phyloP scores from a whole-genome alignment of 2,888 invertebrate genomes.

The Elgonia sp. region DNA sequence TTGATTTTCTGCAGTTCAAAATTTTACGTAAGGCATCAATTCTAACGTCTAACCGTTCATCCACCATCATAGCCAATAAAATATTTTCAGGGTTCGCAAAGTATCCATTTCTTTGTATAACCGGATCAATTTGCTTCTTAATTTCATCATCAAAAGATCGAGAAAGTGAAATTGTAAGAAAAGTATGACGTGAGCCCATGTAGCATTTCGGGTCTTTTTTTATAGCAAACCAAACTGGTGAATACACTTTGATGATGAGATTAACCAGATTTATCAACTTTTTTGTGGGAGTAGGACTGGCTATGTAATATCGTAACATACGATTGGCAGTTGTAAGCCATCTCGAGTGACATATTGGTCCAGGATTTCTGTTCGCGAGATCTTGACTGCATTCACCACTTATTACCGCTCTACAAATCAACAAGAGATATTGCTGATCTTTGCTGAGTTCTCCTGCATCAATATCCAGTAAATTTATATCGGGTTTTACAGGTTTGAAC shows the following conservation, averaged over 20 bases:
- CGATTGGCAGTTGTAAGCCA: constrained; percentile 43
- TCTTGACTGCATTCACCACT: not conserved
- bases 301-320: constrained; percentile 21
- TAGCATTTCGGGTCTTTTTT: constrained; percentile 51
- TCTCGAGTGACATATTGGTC: constrained; percentile 15
- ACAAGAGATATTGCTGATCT: constrained; percentile 54
- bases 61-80: constrained; percentile 46
- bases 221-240: constrained; percentile 58
- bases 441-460: constrained; percentile 38
- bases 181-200: not conserved
- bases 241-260: constrained; percentile 46
- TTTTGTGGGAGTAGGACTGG: constrained; percentile 1
- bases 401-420: constrained; percentile 29
- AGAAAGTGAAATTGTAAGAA: constrained; percentile 18
- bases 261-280: constrained; percentile 27
- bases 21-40: constrained; percentile 41
- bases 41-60: constrained; percentile 46
- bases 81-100: constrained; percentile 60
- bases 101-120: constrained; percentile 63
- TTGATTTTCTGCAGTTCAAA: constrained; percentile 12
- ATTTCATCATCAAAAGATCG: constrained; percentile 19
- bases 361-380: constrained; percentile 29
- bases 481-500: constrained; percentile 24
- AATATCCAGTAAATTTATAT: constrained; percentile 40
- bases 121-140: constrained; percentile 66